Evolutionary conservation across 2,797 vertebrate species (phyloP).

Genomic region (Eurystomus glaucurus): DNA sequence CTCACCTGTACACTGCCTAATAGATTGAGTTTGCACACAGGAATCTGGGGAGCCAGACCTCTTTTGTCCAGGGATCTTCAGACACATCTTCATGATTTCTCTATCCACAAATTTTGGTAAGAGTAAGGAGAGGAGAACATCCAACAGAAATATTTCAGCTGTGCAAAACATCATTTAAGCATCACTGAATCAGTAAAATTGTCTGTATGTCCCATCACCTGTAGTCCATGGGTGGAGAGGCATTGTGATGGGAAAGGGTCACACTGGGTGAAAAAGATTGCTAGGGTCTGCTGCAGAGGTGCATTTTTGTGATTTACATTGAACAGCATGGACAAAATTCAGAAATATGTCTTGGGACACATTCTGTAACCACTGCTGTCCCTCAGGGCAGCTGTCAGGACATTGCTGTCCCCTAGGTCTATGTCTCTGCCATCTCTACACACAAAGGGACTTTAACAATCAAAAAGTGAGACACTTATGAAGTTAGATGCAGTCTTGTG

Average conservation of each 20-base stretch:
- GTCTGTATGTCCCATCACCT: not conserved
- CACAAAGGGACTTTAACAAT: not conserved
- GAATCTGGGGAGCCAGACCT: accelerated
- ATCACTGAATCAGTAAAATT: not conserved
- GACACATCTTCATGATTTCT: not conserved
- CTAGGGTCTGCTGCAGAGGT: not conserved
- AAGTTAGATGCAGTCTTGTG: not conserved
- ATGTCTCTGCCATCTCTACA: not conserved
- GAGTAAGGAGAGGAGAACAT: not conserved
- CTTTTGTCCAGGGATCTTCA: not conserved
- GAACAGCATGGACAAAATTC: not conserved
- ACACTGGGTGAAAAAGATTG: not conserved
- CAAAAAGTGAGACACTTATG: not conserved
- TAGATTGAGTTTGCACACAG: not conserved
- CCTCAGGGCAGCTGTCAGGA: not conserved
- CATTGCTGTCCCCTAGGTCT: not conserved
- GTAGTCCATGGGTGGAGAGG: not conserved
- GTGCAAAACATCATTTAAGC: not conserved
- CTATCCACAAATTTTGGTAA: not conserved
- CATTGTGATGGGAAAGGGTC: too few relatives aligned
- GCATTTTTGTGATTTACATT: not conserved
- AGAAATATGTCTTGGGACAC: not conserved
- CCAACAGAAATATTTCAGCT: not conserved
- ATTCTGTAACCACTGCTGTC: not conserved
- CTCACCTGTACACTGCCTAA: not conserved